Conservation (phyloP, 2,888 invertebrate genomes). For the Tridacna crocea region DNA sequence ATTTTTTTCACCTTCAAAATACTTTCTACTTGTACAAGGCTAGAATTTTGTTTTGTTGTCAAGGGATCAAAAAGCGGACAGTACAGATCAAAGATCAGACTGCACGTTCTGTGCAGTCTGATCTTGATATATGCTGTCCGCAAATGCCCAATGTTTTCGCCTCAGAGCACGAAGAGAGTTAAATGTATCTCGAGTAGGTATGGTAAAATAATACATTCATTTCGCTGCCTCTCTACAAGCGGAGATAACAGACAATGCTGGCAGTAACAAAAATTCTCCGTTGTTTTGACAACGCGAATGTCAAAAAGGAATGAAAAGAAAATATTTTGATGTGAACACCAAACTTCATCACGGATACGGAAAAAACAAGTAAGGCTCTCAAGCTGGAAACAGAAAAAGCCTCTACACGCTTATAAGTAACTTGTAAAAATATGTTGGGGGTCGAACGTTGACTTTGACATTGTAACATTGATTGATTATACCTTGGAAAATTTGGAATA, state of each 20-base stretch:
- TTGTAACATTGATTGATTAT: constrained; percentile 16
- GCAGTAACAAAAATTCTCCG: constrained; percentile 31
- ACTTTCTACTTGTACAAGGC: no score
- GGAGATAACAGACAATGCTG: background rate
- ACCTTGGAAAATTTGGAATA: constrained; percentile 12
- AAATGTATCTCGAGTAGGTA: background rate
- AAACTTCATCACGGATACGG: constrained; percentile 39
- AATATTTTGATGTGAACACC: constrained; percentile 66
- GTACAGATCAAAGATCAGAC: no score
- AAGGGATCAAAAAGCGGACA: no score
- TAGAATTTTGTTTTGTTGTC: no score
- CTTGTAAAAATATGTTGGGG: constrained; percentile 20
- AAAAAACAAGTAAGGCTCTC: background rate
- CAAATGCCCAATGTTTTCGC: no score
- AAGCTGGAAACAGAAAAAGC: background rate
- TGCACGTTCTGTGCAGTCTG: no score
- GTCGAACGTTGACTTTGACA: constrained; percentile 7
- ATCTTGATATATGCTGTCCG: no score
- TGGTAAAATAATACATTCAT: constrained; percentile 26
- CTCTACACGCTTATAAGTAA: constrained; percentile 19
- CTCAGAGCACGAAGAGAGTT: no score
- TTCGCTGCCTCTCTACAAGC: background rate
- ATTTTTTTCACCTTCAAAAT: no score
- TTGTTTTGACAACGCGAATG: constrained; percentile 62
- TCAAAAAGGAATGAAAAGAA: constrained; percentile 65